Evolutionary conservation across 2,888 invertebrate species (phyloP).

Genomic region (Cylindroiulus punctatus): DNA sequence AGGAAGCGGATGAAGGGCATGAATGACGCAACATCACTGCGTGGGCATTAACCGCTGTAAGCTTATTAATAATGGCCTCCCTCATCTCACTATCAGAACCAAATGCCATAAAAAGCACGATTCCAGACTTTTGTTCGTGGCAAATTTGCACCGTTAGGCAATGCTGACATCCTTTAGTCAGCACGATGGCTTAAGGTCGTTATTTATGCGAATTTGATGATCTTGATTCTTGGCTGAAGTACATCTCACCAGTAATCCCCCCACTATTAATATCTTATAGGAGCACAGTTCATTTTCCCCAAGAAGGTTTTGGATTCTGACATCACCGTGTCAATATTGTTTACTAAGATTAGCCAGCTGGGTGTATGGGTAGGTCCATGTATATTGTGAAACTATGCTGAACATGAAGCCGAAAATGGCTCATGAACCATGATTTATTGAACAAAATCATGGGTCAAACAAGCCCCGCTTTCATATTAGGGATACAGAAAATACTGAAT

Average conservation of each 20-base stretch:
- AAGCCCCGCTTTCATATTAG: too few relatives aligned
- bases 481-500: too few relatives aligned
- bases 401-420: neutral
- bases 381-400: neutral
- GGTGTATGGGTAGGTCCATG: neutral
- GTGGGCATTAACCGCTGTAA: constrained; percentile 11
- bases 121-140: neutral
- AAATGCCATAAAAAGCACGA: constrained; percentile 10
- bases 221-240: neutral
- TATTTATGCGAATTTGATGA: constrained; percentile 34
- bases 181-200: neutral
- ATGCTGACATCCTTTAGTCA: neutral
- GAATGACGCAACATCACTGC: neutral
- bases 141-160: neutral
- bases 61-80: constrained; percentile 28
- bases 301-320: neutral
- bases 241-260: neutral
- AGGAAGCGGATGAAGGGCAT: neutral
- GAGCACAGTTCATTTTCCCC: neutral
- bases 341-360: neutral
- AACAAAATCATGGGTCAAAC: neutral
- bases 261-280: neutral
- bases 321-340: neutral
- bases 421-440: neutral
- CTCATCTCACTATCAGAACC: constrained; percentile 32